phyloP scores from a whole-genome alignment of 1,140 invertebrate genomes.

The Hermetia illucens region DNA sequence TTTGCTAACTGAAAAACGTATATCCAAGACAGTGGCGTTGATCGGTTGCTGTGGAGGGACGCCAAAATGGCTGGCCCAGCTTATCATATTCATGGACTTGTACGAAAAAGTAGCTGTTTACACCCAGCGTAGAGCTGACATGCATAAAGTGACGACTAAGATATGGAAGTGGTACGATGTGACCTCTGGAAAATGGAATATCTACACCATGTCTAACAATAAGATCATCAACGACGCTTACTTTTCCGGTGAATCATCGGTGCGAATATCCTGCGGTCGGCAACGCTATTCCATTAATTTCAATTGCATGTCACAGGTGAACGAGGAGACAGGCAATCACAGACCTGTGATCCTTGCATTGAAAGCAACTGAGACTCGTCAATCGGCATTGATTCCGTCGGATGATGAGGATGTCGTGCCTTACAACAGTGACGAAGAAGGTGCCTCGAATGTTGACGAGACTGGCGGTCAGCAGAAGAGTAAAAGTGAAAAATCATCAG shows the following conservation, averaged over 20 bases:
- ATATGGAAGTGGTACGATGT: constrained; percentile 83
- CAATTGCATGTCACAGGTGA: constrained; percentile 69
- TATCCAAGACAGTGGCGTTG: constrained; percentile 19
- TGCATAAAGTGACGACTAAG: constrained; percentile 50
- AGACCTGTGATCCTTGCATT: constrained; percentile 68
- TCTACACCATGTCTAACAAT: constrained; percentile 61
- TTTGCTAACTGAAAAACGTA: constrained; percentile 29
- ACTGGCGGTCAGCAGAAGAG: background rate
- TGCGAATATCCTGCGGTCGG: constrained; percentile 58
- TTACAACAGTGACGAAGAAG: background rate
- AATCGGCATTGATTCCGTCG: too few species aligned
- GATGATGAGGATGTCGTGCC: too few species aligned
- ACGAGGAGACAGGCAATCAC: constrained; percentile 68
- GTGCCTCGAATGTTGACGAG: background rate
- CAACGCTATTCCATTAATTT: constrained; percentile 70
- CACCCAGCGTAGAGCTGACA: constrained; percentile 51
- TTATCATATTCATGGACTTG: constrained; percentile 64
- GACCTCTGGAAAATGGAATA: constrained; percentile 64
- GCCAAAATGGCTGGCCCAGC: constrained; percentile 67
- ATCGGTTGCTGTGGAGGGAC: constrained; percentile 27
- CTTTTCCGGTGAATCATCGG: constrained; percentile 55
- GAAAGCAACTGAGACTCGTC: constrained; percentile 21
- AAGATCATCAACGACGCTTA: constrained; percentile 74
- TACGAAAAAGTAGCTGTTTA: constrained; percentile 66
- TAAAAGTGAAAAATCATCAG: background rate